Conservation (phyloP, 2,113 vertebrate genomes). For the Cololabis saira region DNA sequence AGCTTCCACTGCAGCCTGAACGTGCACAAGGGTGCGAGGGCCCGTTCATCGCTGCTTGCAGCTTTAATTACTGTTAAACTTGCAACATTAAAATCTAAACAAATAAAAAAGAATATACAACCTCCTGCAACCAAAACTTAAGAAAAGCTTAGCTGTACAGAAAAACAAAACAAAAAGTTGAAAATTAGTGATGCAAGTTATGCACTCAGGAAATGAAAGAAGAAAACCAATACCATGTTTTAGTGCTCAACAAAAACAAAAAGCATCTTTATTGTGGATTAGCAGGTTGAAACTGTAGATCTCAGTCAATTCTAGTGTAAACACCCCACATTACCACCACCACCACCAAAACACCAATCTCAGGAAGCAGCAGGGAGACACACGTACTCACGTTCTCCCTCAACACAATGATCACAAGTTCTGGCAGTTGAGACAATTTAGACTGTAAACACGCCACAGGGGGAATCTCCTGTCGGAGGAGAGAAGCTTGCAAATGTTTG, state of each 20-base stretch:
- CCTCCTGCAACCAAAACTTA: too few species aligned
- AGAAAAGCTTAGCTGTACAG: neutral
- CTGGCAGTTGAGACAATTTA: conserved; percentile 64
- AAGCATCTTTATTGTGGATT: conserved; percentile 9
- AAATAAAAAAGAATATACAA: neutral
- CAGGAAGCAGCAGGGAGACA: conserved; percentile 14
- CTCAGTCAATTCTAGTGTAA: neutral
- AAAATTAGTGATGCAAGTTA: neutral
- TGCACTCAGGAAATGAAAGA: neutral
- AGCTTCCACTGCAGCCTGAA: too few species aligned
- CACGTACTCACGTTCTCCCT: conserved; percentile 16
- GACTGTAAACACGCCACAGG: conserved; percentile 65
- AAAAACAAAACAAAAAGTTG: neutral
- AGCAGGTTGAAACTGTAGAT: neutral
- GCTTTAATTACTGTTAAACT: neutral
- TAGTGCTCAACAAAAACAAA: neutral
- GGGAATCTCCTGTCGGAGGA: conserved; percentile 36
- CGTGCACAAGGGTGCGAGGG: too few species aligned
- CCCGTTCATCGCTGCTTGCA: too few species aligned
- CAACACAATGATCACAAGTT: conserved; percentile 63
- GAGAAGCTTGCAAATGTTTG: conserved; percentile 14
- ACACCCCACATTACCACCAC: neutral
- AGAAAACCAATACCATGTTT: conserved; percentile 9
- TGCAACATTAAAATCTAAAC: neutral
- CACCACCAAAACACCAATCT: neutral